Conservation (phyloP, 2,113 vertebrate species). For the Phylloscopus whistleri region DNA sequence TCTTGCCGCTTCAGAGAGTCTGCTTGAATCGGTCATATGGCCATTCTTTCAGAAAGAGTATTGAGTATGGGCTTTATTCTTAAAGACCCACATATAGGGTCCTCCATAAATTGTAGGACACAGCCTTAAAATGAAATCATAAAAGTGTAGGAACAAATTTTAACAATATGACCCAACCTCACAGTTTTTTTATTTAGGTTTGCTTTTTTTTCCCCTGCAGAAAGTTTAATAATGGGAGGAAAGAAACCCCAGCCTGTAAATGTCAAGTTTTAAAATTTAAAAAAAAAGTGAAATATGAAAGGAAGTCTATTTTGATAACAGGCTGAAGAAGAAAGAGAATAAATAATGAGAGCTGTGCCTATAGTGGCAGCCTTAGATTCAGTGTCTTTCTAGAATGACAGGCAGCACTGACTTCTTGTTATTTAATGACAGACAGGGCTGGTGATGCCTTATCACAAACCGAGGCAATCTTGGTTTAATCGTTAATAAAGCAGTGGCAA, state of each 20-base stretch:
- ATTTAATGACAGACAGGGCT: not conserved
- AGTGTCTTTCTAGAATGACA: constrained; percentile 37
- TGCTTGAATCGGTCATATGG: not conserved
- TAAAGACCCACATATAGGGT: not conserved
- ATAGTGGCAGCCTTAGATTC: constrained; percentile 14
- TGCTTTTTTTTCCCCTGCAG: not conserved
- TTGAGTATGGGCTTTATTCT: not conserved
- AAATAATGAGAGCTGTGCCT: constrained; percentile 50
- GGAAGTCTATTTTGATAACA: constrained; percentile 34
- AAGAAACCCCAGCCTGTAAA: not conserved
- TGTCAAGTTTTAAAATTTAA: not conserved
- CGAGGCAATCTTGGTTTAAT: not conserved
- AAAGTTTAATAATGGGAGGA: not conserved
- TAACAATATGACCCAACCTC: not conserved
- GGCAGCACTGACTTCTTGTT: not conserved
- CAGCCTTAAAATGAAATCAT: not conserved
- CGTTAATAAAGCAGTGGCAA: not conserved
- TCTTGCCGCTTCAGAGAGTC: not conserved
- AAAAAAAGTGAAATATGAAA: constrained; percentile 38
- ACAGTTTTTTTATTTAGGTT: not conserved
- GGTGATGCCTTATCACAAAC: not conserved
- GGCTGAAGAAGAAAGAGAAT: constrained; percentile 60
- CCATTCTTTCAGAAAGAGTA: not conserved
- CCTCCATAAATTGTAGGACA: not conserved
- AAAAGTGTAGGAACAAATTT: not conserved